Evolutionary conservation across 2,113 vertebrate species (phyloP).

Genomic region (Pseudopipra pipra): DNA sequence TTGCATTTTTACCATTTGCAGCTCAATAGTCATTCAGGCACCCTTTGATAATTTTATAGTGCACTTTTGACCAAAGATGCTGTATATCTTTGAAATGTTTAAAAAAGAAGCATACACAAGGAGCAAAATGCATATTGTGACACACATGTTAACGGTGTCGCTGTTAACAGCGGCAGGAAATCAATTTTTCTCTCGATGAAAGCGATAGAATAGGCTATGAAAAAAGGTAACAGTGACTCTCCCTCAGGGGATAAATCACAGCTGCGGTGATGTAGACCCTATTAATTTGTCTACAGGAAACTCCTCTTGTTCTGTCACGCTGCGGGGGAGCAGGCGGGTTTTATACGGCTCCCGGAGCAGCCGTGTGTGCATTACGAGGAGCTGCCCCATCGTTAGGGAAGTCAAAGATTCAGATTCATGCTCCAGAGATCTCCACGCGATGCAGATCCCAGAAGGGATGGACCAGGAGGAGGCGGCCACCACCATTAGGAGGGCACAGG

Average conservation of each 20-base stretch:
- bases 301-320: background rate
- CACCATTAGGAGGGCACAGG: background rate
- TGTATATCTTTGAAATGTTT: background rate
- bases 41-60: background rate
- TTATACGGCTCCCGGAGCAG: background rate
- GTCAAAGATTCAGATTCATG: background rate
- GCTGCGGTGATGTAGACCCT: background rate
- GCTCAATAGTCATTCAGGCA: accelerated
- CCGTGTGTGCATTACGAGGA: background rate
- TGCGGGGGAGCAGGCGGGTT: background rate
- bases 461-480: too few species aligned
- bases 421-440: background rate
- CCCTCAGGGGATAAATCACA: background rate
- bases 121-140: accelerated
- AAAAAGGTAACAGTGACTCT: background rate
- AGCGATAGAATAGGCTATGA: background rate
- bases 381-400: background rate
- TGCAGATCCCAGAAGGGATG: background rate
- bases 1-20: background rate
- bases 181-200: background rate
- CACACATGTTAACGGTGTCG: background rate
- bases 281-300: background rate
- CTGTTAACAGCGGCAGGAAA: background rate
- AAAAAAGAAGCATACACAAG: background rate
- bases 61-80: background rate